Evolutionary conservation across 2,888 invertebrate species (phyloP).

Genomic region (Harpalus rubripes): DNA sequence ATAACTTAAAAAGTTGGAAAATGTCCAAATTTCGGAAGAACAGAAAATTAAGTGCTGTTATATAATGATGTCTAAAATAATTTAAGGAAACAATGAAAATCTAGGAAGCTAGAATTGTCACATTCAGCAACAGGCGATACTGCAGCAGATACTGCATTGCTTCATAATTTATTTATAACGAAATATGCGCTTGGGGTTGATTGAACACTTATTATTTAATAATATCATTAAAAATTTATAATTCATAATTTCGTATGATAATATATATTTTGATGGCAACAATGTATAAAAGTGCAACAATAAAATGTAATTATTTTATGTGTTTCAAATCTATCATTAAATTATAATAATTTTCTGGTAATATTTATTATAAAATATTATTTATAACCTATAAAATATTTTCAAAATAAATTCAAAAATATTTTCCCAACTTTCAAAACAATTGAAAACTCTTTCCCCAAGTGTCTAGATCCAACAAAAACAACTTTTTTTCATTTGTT

Average conservation of each 20-base stretch:
- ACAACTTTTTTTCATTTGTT: background rate
- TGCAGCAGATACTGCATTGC: constrained; percentile 1
- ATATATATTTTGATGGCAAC: too few relatives aligned
- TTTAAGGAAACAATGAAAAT: background rate
- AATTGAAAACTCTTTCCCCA: background rate
- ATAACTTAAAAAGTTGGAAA: constrained; percentile 26
- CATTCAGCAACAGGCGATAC: background rate
- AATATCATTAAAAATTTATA: too few relatives aligned
- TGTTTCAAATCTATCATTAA: too few relatives aligned
- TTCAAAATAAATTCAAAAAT: background rate
- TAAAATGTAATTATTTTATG: too few relatives aligned
- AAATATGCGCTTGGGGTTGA: background rate
- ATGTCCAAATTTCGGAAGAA: background rate
- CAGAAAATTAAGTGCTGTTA: constrained; percentile 5
- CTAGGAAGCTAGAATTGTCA: background rate
- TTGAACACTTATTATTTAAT: too few relatives aligned
- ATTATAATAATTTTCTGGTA: too few relatives aligned
- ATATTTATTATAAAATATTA: too few relatives aligned
- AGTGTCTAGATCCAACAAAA: background rate
- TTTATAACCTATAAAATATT: too few relatives aligned
- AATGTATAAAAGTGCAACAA: too few relatives aligned
- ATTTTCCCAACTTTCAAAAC: background rate
- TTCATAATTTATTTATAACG: constrained; percentile 4
- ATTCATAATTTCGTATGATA: too few relatives aligned
- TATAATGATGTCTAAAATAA: constrained; percentile 40